Base-by-base conservation (phyloP, 1,140 invertebrate genomes). In the Aleiodes sp. region DNA sequence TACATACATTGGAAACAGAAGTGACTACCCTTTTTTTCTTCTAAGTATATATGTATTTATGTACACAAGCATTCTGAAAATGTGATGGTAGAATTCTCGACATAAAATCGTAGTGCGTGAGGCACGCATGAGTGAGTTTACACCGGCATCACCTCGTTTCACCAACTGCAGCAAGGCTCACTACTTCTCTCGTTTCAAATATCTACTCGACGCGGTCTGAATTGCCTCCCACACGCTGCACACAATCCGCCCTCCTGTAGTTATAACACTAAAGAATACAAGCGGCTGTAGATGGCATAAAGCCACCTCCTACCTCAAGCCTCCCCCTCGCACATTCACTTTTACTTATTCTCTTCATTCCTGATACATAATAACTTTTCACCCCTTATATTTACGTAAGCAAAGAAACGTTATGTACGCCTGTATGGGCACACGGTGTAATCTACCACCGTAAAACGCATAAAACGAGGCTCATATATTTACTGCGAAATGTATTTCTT, bases 301-400 rank as follows among this genome's bases (percentile, higher is more conserved):
- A 59, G 56, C 28, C 56, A n/a, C 35, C 26, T 21, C 35, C 57
- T 43, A n/a, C 46, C 29, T 9, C 61, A 7, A 2, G 28, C 29
- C 26, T 21, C 65, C 52, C 35, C 41, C 16, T 52, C 37, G 7
- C 41, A 9, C 14, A 33, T 8, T 63, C 62, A 9, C 37, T 46
- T 14, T 37, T 59, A 39, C 19, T 66, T 65, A 24, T 43, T 28
- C 70, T 64, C 63, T 59, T 69, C 57, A 46, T 35, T 24, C n/a
- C 46, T 52, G 46, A 12, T 69, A 24, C 64, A 68, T 73, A 46
- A 39, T 39, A 26, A 35, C 63, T 46, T 46, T 6, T 39, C 63
- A 28, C 63, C 63, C n/a, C 63, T 52, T 52, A 24, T 46, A 46
- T 52, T 65, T 63, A 63, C 61, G 61, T 26, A 63, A 63, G 57